These are phyloP conservation scores for Vulpes ferrilata DNA, from an alignment of 2,113 vertebrate species.

Conservation along the genomic window DNA sequence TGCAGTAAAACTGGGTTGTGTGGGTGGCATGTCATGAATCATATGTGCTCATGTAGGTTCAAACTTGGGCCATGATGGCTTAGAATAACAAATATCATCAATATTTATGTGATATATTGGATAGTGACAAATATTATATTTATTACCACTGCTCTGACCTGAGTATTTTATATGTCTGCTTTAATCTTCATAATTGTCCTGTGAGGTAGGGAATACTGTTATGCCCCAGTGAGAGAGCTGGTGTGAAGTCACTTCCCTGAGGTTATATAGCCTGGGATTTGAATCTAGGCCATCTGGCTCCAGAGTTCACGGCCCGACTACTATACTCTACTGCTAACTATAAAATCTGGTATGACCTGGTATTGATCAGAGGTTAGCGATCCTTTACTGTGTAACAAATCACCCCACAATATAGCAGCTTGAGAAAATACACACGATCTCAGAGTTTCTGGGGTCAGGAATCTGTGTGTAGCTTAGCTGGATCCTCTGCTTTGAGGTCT, in stretches of 20 bases:
- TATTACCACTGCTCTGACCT: background rate
- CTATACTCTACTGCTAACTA: accelerated
- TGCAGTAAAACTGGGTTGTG: background rate
- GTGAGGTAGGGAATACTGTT: background rate
- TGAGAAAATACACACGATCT: background rate
- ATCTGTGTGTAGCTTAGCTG: background rate
- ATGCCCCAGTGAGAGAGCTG: background rate
- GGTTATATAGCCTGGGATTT: background rate
- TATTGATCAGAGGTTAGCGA: background rate
- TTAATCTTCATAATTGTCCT: background rate
- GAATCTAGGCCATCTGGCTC: background rate
- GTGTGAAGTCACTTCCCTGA: background rate
- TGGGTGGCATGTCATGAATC: background rate
- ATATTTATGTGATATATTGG: background rate
- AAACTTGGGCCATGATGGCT: background rate
- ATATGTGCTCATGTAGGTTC: background rate
- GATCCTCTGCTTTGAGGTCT: background rate
- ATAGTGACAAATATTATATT: background rate
- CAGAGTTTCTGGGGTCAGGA: background rate
- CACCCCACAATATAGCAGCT: background rate
- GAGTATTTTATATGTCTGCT: background rate
- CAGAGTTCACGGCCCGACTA: background rate
- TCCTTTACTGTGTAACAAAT: background rate
- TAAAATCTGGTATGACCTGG: background rate
- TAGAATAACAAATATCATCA: background rate